Base-by-base conservation (phyloP, 2,797 vertebrate genomes). In the Enteromius thamalakanensis region DNA sequence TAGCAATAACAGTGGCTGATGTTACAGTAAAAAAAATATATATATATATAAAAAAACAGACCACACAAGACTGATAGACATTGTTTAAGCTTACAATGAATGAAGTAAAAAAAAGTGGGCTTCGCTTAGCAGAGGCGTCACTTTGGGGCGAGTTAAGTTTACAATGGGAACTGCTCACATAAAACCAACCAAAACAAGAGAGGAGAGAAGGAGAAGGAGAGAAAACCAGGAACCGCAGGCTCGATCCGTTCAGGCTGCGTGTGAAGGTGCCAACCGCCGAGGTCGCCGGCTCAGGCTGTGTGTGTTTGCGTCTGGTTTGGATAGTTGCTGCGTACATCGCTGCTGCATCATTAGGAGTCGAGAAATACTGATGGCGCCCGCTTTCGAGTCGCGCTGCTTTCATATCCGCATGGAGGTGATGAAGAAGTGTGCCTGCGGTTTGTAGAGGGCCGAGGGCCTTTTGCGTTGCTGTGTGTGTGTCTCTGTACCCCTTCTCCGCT, bases 401-500 rank as follows among this genome's bases (percentile, higher is more conserved):
- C 67, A 83, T 87, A 86, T 69, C 75, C 80, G 80, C 70, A 32
- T 81, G 70, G 86, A 89, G 80, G 82, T 86, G 82, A 87, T 81
- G 69, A 84, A 77, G 83, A 87, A 69, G 87, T 90, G 92, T 90
- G 87, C 80, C 80, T 88, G 83, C 76, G 74, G 83, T 86, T 80
- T 90, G 79, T 84, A 80, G 68, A 85, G 69, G 78, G 78, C 80
- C 60, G 62, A 79, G 55, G 76, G 84, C 81, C 32, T 70, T 80
- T 81, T 80, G 76, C 62, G 62, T 78, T 26, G 80, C 34, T 85
- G 70, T 86, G 77, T 47, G 80, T 83, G 86, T 85, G 69, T 80
- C 23, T 80, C 14, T 76, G 70, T 89, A 85, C 91, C 93, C 90
- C 91, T 92, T 90, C 89, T 91, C 89, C 86, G 91, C 92, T 93